Base-by-base conservation (phyloP, 2,113 vertebrate species). In the Xenopus borealis region DNA sequence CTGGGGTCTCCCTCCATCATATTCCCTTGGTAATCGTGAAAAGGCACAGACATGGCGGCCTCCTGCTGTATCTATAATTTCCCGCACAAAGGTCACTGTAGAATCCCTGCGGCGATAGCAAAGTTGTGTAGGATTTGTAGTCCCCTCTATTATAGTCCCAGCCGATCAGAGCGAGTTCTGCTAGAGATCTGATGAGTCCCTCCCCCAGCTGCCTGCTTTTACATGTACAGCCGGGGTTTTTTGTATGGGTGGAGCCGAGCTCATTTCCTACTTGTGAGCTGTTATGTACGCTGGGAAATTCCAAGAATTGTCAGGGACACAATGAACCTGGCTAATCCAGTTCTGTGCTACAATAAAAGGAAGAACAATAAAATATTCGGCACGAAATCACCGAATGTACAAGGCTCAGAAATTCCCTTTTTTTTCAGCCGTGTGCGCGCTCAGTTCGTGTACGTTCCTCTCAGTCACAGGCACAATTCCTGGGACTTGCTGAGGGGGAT, bases 1-100 rank as follows among this genome's bases (percentile, higher is more conserved):
- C 87, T 85, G 62, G 82, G 78, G 18, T 88, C 84, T 23, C 83
- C 71, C 80, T 75, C 75, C 57, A 40, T 53, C 72, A 81, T 73
- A 45, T 82, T 81, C 40, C 65, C 78, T 61, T 58, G 62, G 58
- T 67, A 80, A 72, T 84, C 83, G 61, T 67, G 72, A 52, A 62
- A 62, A 3, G 69, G 23, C 10, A 17, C 16, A 66, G 63, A 59
- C 72, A 69, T 69, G 66, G n/a, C 11, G 45, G 64, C 62, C n/a
- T 27, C 23, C n/a, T n/a, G n/a, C n/a, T n/a, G n/a, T n/a, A n/a
- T n/a, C n/a, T n/a, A 10, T 6, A 12, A 5, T 19, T 23, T 10
- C 46, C 13, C 46, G 10, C 13, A 10, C 3, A 10, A 16, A n/a
- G 3, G n/a, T 9, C 46, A 14, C 46, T 12, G 46, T 50, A 14